These are phyloP conservation scores for Scotopteryx bipunctaria DNA, from an alignment of 2,888 invertebrate species.

Conservation along the genomic window DNA sequence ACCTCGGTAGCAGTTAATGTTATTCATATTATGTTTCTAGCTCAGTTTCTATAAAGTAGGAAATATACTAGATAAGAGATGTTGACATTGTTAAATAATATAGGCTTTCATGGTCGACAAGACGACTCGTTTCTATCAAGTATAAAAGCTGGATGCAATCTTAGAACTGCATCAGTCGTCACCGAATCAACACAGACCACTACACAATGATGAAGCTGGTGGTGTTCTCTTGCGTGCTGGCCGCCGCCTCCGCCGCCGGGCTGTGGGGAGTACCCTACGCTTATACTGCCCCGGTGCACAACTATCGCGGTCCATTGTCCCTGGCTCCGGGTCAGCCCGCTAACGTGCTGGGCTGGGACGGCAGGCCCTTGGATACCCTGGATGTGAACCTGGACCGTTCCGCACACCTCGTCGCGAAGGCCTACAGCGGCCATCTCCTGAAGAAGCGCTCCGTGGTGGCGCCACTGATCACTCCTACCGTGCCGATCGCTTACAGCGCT, in stretches of 20 bases:
- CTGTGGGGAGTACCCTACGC: slow-evolving; percentile 36
- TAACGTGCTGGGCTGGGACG: slow-evolving; percentile 66
- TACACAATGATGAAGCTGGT: slow-evolving; percentile 80
- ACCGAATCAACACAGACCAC: slow-evolving; percentile 73
- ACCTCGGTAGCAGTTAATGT: slow-evolving; percentile 5
- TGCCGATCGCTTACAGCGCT: slow-evolving; percentile 15
- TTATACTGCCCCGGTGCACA: slow-evolving; percentile 29
- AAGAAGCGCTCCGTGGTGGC: slow-evolving; percentile 59
- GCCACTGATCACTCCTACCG: slow-evolving; percentile 18
- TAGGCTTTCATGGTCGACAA: slow-evolving; percentile 28
- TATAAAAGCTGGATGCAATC: slow-evolving; percentile 58
- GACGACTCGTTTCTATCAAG: slow-evolving; percentile 34
- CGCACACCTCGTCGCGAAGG: slow-evolving; percentile 62
- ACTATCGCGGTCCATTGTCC: slow-evolving; percentile 41
- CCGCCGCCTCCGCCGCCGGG: slow-evolving; percentile 75
- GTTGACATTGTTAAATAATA: slow-evolving; percentile 24
- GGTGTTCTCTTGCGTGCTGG: slow-evolving; percentile 85
- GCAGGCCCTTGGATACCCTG: slow-evolving; percentile 72
- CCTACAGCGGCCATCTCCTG: slow-evolving; percentile 54
- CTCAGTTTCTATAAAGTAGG: not conserved
- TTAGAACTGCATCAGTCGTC: slow-evolving; percentile 64
- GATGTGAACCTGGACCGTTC: slow-evolving; percentile 73
- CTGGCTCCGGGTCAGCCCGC: slow-evolving; percentile 70
- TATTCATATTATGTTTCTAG: slow-evolving; percentile 11
- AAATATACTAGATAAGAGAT: slow-evolving; percentile 7